Base-by-base conservation (phyloP, 2,797 vertebrate species). In the Glossophaga mutica region DNA sequence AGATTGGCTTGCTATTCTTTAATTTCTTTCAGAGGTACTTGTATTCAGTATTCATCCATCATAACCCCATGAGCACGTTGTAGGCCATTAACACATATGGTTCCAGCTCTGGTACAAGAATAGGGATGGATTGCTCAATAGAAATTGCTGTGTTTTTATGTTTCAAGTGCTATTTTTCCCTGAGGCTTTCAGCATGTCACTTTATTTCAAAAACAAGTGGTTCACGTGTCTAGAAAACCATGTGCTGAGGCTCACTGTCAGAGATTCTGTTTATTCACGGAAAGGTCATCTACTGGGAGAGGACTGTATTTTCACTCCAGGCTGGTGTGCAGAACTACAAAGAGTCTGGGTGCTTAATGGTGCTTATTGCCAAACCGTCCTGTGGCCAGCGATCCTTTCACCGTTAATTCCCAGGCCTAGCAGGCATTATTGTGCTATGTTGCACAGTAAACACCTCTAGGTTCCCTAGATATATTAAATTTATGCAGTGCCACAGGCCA, bases 131-230 rank as follows among this genome's bases (percentile, higher is more conserved):
- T 52, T 89, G 83, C 59, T 70, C 65, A 76, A 37, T 46, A 68
- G 84, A 82, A 90, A 89, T 93, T 34, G 37, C 39, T 48, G 78
- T 22, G 57, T 94, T 93, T 95, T 83, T 73, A 50, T 82, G 86
- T 94, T 89, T 91, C 79, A 94, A 91, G 91, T 95, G 93, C 96
- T 87, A 73, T 78, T 90, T 95, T 89, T 82, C 90, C 95, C 92
- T 62, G 78, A 91, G 94, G 96, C 94, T 94, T 97, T 81, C 92
- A 79, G 82, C 62, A 73, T 74, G 74, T 92, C 37, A 8, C 92
- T 79, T 37, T 94, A 70, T 90, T 94, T 97, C 90, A 94, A 71
- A 95, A 92, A 46, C 91, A 95, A 97, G 92, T 87, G 74, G 85
- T 37, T 95, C 82, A 84, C 8, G 0, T 89, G 83, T 81, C 86